Evolutionary conservation across 2,113 vertebrate genomes (phyloP).

Genomic region (Mastomys natalensis): DNA sequence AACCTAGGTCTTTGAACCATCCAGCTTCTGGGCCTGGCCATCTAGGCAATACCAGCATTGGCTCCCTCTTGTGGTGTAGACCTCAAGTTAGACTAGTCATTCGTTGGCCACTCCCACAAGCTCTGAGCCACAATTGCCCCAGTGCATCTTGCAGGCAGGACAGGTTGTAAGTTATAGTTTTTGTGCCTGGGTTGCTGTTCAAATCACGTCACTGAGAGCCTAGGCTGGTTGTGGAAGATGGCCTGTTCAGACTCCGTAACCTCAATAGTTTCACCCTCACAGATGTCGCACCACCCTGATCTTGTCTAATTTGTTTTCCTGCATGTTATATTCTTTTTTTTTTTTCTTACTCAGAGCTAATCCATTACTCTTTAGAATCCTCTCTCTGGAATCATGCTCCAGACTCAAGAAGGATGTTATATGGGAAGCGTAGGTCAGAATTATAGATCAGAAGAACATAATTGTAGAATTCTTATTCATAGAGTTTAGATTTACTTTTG

Average conservation of each 20-base stretch:
- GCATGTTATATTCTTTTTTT: not conserved
- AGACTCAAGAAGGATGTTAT: not conserved
- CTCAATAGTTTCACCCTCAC: not conserved
- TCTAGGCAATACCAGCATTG: not conserved
- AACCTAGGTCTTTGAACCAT: not conserved
- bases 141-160: not conserved
- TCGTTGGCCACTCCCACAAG: not conserved
- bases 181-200: not conserved
- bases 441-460: not conserved
- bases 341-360: conserved; percentile 14
- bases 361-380: not conserved
- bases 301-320: not conserved
- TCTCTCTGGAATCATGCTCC: not conserved
- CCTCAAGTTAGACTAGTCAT: not conserved
- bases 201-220: not conserved
- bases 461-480: not conserved
- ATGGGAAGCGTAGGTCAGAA: conserved; percentile 23
- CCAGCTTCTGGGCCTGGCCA: not conserved
- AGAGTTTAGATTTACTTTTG: conserved; percentile 48
- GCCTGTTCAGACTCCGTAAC: not conserved
- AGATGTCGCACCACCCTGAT: not conserved
- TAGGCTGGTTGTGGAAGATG: not conserved
- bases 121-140: not conserved
- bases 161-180: not conserved
- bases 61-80: not conserved